phyloP scores from a whole-genome alignment of 1,140 invertebrate genomes.

The silkworm (Bombyx mori) region ASM3026992v2 NC_085116.1:8411501-8412000 shows the following conservation, averaged over 20 bases:
- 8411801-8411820: constrained; percentile 99
- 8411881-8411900: too few relatives aligned
- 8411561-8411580: too few relatives aligned
- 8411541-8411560: too few relatives aligned
- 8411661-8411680: constrained; percentile 73
- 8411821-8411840: constrained; percentile 97
- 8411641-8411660: constrained; percentile 2
- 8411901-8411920: too few relatives aligned
- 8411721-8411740: constrained; percentile 99
- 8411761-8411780: constrained; percentile 99
- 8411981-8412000: constrained; percentile 99
- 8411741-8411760: constrained; percentile 99
- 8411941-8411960: constrained; percentile 99
- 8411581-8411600: too few relatives aligned
- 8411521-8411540: too few relatives aligned
- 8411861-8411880: too few relatives aligned
- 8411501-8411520: too few relatives aligned
- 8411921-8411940: constrained; percentile 20
- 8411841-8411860: neutral
- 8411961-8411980: constrained; percentile 97
- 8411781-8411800: constrained; percentile 97
- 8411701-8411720: constrained; percentile 99
- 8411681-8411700: constrained; percentile 99
- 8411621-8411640: neutral
- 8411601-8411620: too few relatives aligned